phyloP scores from a whole-genome alignment of 2,113 vertebrate genomes.

The Melanocharis versteri region DNA sequence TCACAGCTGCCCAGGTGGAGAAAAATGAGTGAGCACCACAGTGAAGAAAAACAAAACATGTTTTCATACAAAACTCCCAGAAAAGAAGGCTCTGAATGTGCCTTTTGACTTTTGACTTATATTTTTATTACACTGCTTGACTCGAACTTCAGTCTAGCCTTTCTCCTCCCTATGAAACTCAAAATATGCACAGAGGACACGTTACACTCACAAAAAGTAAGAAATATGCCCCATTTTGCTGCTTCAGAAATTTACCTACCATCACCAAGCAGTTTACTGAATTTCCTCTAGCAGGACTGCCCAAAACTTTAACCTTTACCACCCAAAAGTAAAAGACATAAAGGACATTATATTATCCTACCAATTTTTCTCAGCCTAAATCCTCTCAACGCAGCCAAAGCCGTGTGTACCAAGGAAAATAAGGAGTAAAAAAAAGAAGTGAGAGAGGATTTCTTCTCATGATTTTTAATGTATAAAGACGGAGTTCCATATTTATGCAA shows the following conservation, averaged over 20 bases:
- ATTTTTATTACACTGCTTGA: not conserved
- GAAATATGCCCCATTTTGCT: not conserved
- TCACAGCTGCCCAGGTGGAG: not conserved
- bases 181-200: not conserved
- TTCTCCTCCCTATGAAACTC: not conserved
- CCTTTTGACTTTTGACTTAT: not conserved
- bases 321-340: not conserved
- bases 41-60: not conserved
- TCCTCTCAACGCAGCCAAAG: not conserved
- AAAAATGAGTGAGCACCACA: not conserved
- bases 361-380: not conserved
- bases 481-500: not conserved
- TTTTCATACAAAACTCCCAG: not conserved
- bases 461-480: not conserved
- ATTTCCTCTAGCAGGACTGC: not conserved
- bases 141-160: not conserved
- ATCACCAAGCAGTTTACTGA: not conserved
- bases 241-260: not conserved
- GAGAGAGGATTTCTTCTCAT: not conserved
- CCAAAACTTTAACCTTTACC: not conserved
- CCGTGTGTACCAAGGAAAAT: not conserved
- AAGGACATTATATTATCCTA: not conserved
- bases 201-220: rapidly evolving
- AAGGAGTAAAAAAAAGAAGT: rapidly evolving
- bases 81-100: not conserved